Evolutionary conservation across 1,140 invertebrate species (phyloP).

Genomic region (Drosophila pallidifrons): DNA sequence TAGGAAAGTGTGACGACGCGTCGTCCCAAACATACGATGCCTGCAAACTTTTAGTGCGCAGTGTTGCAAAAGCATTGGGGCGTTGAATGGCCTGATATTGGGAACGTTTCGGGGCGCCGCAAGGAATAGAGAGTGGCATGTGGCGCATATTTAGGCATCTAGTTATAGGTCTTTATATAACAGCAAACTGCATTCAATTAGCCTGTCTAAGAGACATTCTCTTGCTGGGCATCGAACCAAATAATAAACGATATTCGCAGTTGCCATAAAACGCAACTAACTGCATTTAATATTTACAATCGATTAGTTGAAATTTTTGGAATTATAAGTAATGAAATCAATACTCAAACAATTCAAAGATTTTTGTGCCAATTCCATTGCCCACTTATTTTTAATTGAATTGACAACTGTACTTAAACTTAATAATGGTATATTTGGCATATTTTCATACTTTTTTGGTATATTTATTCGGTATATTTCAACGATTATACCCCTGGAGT

Average conservation of each 20-base stretch:
- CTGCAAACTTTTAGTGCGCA: conserved; percentile 52
- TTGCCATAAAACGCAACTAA: not conserved
- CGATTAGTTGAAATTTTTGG: not conserved
- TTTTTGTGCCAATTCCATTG: too few species aligned
- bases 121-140: conserved; percentile 33
- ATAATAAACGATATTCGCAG: not conserved
- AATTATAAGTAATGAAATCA: too few species aligned
- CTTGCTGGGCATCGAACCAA: conserved; percentile 17
- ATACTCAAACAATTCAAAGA: too few species aligned
- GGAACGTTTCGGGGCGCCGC: conserved; percentile 30
- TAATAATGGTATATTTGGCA: too few species aligned
- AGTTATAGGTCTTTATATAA: conserved; percentile 71
- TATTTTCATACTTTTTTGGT: too few species aligned
- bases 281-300: not conserved
- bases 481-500: too few species aligned
- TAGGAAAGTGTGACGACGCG: conserved; percentile 55
- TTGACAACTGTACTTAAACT: too few species aligned
- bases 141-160: conserved; percentile 69
- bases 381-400: too few species aligned
- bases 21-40: conserved; percentile 22
- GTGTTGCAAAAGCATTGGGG: conserved; percentile 45
- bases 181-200: conserved; percentile 47
- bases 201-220: conserved; percentile 53
- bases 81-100: conserved; percentile 47
- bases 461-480: too few species aligned